Conservation (phyloP, 2,113 vertebrate species). For the Zeus faber region DNA sequence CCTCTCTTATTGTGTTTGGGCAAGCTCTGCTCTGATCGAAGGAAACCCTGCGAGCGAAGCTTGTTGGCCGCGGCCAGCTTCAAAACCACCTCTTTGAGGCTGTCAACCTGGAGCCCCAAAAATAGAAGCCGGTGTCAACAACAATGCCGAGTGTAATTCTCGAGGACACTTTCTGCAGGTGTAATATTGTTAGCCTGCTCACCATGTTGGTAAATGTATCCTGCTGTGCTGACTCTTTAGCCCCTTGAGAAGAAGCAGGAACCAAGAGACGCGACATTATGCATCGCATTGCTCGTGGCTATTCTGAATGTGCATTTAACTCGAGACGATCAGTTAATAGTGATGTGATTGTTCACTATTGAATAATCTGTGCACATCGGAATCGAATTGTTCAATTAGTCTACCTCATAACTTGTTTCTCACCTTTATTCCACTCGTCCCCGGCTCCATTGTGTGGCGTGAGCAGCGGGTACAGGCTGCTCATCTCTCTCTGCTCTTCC, state of each 20-base stretch:
- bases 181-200: constrained; percentile 8
- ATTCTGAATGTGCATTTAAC: neutral
- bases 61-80: constrained; percentile 72
- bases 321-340: too few relatives aligned
- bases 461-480: constrained; percentile 61
- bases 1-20: constrained; percentile 78
- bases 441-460: constrained; percentile 53
- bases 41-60: constrained; percentile 68
- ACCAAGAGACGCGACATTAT: neutral
- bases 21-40: constrained; percentile 66
- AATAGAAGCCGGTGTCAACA: neutral
- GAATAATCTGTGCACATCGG: too few relatives aligned
- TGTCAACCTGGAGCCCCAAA: constrained; percentile 62
- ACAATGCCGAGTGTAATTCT: neutral
- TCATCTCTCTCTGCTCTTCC: constrained; percentile 59
- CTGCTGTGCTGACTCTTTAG: constrained; percentile 60
- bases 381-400: too few relatives aligned
- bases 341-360: too few relatives aligned
- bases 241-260: constrained; percentile 35
- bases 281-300: neutral
- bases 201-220: constrained; percentile 69
- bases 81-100: constrained; percentile 65
- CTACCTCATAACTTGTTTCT: neutral
- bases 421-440: constrained; percentile 60
- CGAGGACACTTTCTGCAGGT: too few relatives aligned